Base-by-base conservation (phyloP, 2,888 invertebrate genomes). In the Agrochola lota region DNA sequence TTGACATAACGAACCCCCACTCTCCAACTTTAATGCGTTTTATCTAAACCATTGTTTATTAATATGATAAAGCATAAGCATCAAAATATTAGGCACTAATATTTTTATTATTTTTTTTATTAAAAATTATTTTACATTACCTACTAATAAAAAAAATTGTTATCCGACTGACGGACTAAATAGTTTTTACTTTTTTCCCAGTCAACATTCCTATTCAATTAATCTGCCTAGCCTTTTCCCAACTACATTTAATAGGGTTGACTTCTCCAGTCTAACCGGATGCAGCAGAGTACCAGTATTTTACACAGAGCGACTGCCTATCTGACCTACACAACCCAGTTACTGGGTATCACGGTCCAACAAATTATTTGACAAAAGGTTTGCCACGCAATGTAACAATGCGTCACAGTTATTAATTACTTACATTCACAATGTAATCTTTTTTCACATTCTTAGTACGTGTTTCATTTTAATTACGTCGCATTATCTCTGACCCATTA, bases 391-490 rank as follows among this genome's bases (percentile, higher is more conserved):
- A 52, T 12, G 2, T 17, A n/a, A 57, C 20, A 63, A 43, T 73
- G 57, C 23, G 9, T 30, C 20, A 49, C 17, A 52, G 8, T 59
- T 12, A n/a, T 40, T 30, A n/a, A 72, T 30, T 57, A 62, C 46
- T 26, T 17, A 55, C 46, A 60, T 60, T 49, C 7, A 77, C 71
- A 71, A 43, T 71, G 69, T 82, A 40, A 77, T 69, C 26, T 62
- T 66, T 52, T 30, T 55, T 49, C 82, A 73, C 62, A 78, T 72
- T 70, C 64, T 46, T 17, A 15, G 6, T 46, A 55, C n/a, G 57
- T 82, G 62, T 71, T 70, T 26, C 9, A 66, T 69, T 81, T 71
- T 70, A 78, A 81, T 82, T 62, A 67, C 69, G 0, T 2, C 7
- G 20, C 11, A 52, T 71, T 78, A 73, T 78, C 43, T 77, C 35